Base-by-base conservation (phyloP, 2,113 vertebrate species). In the Serinus canaria region DNA sequence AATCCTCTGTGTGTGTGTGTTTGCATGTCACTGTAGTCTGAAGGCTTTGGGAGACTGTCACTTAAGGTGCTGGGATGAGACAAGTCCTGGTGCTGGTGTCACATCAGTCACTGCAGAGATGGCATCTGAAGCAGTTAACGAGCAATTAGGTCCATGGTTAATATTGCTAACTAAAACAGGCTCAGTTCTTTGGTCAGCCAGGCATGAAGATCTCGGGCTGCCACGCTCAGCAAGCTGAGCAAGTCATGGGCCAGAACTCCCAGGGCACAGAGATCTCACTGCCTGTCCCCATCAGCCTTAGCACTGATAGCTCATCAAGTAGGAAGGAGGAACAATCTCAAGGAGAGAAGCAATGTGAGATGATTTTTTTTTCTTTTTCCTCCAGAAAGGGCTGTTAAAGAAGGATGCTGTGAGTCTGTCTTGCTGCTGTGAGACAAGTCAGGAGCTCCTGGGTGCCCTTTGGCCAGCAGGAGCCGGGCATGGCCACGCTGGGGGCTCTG, bases 111-210 rank as follows among this genome's bases (percentile, higher is more conserved):
- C 53, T 92, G 67, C 89, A 53, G 49, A 84, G 77, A 12, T 82
- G 89, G 77, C 3, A 4, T 89, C 89, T 94, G 77, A 72, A 72
- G 77, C 81, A 67, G 74, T 69, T 95, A 87, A 81, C 87, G 37
- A 73, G 78, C 89, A 89, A 87, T 93, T 96, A 95, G 87, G 74
- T 82, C 81, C 70, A 9, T 82, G 77, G 73, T 92, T 89, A 67
- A 78, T 62, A 63, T 62, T 50, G 46, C 84, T 87, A 58, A 83
- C 83, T 97, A 87, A 91, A 95, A 50, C 70, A 84, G 2, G 20
- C 62, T 39, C 56, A 21, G 63, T 64, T 75, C 77, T 58, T 55
- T 6, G 6, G 62, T 79, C 69, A 82, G 66, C 76, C 77, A 83
- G 83, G 80, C 86, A 81, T 89, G 77, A 95, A 75, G 62, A 82